phyloP scores from a whole-genome alignment of 2,888 invertebrate species.

The Perithous albicinctus region DNA sequence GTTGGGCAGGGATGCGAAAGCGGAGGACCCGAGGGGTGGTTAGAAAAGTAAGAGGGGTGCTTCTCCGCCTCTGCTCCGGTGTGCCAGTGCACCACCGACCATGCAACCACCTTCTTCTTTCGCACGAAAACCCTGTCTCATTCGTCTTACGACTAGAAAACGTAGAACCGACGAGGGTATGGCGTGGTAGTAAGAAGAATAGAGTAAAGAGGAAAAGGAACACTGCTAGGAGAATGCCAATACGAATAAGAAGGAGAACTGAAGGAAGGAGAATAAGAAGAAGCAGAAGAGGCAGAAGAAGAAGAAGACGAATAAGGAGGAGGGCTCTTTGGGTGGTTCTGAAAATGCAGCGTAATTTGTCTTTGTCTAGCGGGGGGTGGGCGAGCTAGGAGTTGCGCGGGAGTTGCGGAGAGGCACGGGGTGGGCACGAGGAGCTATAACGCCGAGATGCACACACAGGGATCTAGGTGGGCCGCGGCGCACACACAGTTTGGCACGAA shows the following conservation, averaged over 20 bases:
- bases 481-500: conserved; percentile 66
- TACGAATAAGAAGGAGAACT: conserved; percentile 61
- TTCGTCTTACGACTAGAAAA: conserved; percentile 68
- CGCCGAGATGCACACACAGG: conserved; percentile 59
- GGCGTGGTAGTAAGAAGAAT: conserved; percentile 16
- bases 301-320: conserved; percentile 55
- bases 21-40: conserved; percentile 61
- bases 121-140: conserved; percentile 53
- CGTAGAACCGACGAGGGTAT: conserved; percentile 61
- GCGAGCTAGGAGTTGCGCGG: conserved; percentile 77
- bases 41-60: conserved; percentile 39
- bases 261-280: conserved; percentile 65
- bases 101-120: conserved; percentile 37
- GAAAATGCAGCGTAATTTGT: conserved; percentile 85
- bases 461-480: conserved; percentile 59
- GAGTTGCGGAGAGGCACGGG: conserved; percentile 74
- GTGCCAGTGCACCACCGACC: conserved; percentile 46
- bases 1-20: conserved; percentile 73
- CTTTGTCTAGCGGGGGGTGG: conserved; percentile 84
- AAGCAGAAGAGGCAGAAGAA: conserved; percentile 32
- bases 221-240: conserved; percentile 27
- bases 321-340: conserved; percentile 82
- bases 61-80: conserved; percentile 28
- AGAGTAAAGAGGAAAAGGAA: conserved; percentile 51
- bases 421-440: conserved; percentile 59